These are phyloP conservation scores for Heliothis virescens DNA, from an alignment of 1,140 invertebrate genomes.

Conservation along the genomic window DNA sequence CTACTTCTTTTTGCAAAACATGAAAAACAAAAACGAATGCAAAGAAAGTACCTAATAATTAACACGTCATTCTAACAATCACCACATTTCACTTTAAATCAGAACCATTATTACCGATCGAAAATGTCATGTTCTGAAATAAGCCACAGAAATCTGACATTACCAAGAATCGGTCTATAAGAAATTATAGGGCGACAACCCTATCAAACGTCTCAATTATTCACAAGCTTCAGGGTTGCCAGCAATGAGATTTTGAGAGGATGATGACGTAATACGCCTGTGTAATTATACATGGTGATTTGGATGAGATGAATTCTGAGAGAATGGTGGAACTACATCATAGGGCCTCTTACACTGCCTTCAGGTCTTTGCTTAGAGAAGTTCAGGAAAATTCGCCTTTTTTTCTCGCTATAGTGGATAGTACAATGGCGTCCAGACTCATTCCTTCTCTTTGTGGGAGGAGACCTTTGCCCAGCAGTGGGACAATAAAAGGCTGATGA, in stretches of 20 bases:
- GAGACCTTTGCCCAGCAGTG: too few relatives aligned
- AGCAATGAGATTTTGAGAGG: slow-evolving; percentile 3
- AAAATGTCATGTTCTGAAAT: slow-evolving; percentile 19
- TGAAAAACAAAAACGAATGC: not conserved
- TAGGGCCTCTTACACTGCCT: too few relatives aligned
- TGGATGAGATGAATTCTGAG: slow-evolving; percentile 2
- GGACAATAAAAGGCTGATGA: too few relatives aligned
- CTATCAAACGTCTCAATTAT: slow-evolving; percentile 29
- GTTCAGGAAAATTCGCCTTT: too few relatives aligned
- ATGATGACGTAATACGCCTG: slow-evolving; percentile 9
- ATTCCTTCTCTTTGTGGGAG: too few relatives aligned
- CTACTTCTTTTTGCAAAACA: too few relatives aligned
- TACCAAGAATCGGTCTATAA: slow-evolving; percentile 31
- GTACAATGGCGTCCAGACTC: too few relatives aligned
- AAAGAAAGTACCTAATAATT: not conserved
- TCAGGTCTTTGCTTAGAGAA: too few relatives aligned
- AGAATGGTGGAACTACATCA: not conserved
- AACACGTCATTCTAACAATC: not conserved
- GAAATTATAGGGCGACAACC: slow-evolving; percentile 35
- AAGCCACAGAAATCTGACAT: slow-evolving; percentile 16
- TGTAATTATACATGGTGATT: slow-evolving; percentile 5
- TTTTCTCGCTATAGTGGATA: too few relatives aligned
- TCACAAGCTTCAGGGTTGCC: slow-evolving; percentile 15
- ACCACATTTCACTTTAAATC: not conserved
- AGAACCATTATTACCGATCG: not conserved